These are phyloP conservation scores for Phorcus lineatus DNA, from an alignment of 2,888 invertebrate genomes.

Conservation along the genomic window DNA sequence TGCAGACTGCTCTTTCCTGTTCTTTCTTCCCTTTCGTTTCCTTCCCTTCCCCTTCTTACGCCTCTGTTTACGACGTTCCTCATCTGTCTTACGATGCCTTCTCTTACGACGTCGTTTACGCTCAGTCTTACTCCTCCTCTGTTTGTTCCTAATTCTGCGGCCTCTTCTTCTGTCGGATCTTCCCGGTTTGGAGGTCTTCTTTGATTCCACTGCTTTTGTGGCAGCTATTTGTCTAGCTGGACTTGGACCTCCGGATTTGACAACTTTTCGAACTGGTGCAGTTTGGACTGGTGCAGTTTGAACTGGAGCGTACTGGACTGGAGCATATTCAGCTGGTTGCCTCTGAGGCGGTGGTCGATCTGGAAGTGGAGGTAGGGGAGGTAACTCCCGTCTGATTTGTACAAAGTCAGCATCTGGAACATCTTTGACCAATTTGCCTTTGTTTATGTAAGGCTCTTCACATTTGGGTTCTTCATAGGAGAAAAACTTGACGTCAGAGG, in stretches of 20 bases:
- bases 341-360: background rate
- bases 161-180: constrained; percentile 12
- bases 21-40: constrained; percentile 3
- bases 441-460: constrained; percentile 66
- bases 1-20: background rate
- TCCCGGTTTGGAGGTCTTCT: background rate
- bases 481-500: constrained; percentile 75
- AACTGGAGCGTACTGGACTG: background rate
- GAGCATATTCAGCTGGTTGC: background rate
- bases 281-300: background rate
- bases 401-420: constrained; percentile 49
- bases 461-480: constrained; percentile 75
- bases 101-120: constrained; percentile 42
- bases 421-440: constrained; percentile 61
- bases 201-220: background rate
- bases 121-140: constrained; percentile 33
- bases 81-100: constrained; percentile 17
- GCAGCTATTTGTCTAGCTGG: background rate
- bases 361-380: background rate
- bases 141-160: constrained; percentile 24
- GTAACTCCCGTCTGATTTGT: constrained; percentile 27
- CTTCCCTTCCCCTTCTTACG: constrained; percentile 39
- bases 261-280: constrained; percentile 2
- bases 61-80: background rate
- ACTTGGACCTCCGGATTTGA: background rate